Evolutionary conservation across 2,888 invertebrate genomes (phyloP), one percentile per base, ranked within the genome.

Genomic region (Mesopsocus fuscifrons): DNA sequence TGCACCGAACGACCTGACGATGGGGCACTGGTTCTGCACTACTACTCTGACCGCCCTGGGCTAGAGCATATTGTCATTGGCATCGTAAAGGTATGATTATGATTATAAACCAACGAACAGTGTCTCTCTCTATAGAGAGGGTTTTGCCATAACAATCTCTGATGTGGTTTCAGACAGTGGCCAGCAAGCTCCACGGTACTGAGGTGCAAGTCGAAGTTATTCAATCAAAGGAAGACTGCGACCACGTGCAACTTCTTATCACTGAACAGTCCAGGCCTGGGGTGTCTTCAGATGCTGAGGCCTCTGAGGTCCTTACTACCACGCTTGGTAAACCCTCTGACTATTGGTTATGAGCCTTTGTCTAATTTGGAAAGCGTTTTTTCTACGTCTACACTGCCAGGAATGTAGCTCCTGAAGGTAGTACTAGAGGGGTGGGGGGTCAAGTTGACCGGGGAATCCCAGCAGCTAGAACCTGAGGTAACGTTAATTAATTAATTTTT

Each of bases 41-140:
- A 95, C 64, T 95, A 95, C 62, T 92, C 94, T 0, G 91, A 92
- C 52, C 73, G 94, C 49, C 85, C 88, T 3, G 89, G 91, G 3
- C 66, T 95, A 51, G 91, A 95, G 59, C 82, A 89, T 55, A 94
- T 95, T 56, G 94, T 95, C 47, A 94, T 91, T 57, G 95, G 95
- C 21, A 92, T 94, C 51, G 92, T 97, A 2, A 89, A 91, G 77
- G 89, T 87, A 64, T 54, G 52, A 48, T 34, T 20, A 33, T 34
- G n/a, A n/a, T n/a, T n/a, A n/a, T n/a, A n/a, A n/a, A n/a, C n/a
- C n/a, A n/a, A n/a, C n/a, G n/a, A n/a, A n/a, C n/a, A n/a, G n/a
- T n/a, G n/a, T n/a, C n/a, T n/a, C n/a, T n/a, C n/a, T n/a, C n/a
- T n/a, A n/a, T n/a, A n/a, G n/a, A n/a, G n/a, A n/a, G n/a, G n/a